A percentile compares a stretch with the other conserved stretches of the same genome.
Evolutionary conservation across 2,888 invertebrate species (phyloP).

Genomic region (Pammene fasciana): DNA sequence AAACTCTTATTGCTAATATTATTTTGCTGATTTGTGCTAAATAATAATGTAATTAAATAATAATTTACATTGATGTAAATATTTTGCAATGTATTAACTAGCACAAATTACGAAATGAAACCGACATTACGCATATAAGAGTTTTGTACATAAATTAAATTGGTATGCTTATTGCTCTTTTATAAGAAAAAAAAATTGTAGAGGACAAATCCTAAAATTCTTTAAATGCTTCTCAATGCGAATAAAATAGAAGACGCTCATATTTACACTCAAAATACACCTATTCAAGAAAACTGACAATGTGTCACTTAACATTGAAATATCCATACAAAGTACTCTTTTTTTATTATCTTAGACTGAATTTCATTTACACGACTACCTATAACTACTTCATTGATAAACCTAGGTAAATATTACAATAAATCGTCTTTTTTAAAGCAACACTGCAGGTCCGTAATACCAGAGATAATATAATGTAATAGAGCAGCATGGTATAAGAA

Average conservation of each 20-base stretch:
- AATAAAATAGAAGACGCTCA: conserved; percentile 51
- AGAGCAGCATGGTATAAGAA: too few relatives aligned
- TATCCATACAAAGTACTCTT: too few relatives aligned
- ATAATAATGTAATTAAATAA: conserved; percentile 44
- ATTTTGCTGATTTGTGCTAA: conserved; percentile 54
- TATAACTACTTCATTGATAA: too few relatives aligned
- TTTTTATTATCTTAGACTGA: too few relatives aligned
- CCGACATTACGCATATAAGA: conserved; percentile 57
- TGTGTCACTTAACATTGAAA: too few relatives aligned
- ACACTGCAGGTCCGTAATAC: too few relatives aligned
- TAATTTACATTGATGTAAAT: conserved; percentile 18
- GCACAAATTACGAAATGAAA: conserved; percentile 41
- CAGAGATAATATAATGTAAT: too few relatives aligned
- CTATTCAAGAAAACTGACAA: too few relatives aligned
- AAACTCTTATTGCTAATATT: conserved; percentile 75
- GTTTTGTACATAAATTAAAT: conserved; percentile 82
- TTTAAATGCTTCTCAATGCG: conserved; percentile 51
- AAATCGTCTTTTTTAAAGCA: too few relatives aligned
- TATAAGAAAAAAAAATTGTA: conserved; percentile 65
- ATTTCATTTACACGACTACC: too few relatives aligned
- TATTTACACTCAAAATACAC: background rate
- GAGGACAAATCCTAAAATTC: conserved; percentile 72
- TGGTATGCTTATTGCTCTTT: conserved; percentile 76
- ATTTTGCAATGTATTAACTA: conserved; percentile 20
- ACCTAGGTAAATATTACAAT: too few relatives aligned